phyloP scores from a whole-genome alignment of 1,140 invertebrate genomes.

The Ooceraea biroi region DNA sequence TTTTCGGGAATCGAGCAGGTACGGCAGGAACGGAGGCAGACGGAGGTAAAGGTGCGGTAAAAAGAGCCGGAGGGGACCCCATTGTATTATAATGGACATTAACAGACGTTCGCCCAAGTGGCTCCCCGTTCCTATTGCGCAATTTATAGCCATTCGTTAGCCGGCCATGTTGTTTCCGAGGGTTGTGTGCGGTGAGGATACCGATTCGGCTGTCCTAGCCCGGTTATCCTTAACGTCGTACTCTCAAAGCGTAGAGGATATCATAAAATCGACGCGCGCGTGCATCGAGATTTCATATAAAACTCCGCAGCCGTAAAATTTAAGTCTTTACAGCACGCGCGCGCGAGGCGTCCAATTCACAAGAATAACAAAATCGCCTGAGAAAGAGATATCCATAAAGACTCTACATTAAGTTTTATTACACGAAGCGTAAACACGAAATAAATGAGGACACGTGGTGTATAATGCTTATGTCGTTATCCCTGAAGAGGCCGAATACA shows the following conservation, averaged over 20 bases:
- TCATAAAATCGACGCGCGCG: neutral
- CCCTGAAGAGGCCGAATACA: neutral
- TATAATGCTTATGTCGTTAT: neutral
- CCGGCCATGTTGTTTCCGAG: constrained; percentile 60
- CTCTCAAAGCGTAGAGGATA: neutral
- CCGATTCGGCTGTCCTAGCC: neutral
- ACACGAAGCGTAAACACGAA: neutral
- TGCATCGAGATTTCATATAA: no score
- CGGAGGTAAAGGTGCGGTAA: neutral
- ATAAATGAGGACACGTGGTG: neutral
- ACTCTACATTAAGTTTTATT: constrained; percentile 16
- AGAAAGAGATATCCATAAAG: neutral
- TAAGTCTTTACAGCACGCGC: no score
- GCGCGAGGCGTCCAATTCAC: no score
- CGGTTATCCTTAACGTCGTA: no score
- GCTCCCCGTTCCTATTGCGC: constrained; percentile 72
- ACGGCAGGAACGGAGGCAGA: constrained; percentile 38
- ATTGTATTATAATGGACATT: constrained; percentile 86
- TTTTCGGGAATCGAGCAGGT: constrained; percentile 74
- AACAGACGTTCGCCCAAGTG: constrained; percentile 76
- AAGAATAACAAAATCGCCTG: no score
- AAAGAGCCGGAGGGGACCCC: constrained; percentile 57
- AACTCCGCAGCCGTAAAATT: no score
- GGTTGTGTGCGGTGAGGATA: neutral
- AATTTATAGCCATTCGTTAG: constrained; percentile 81